phyloP scores from a whole-genome alignment of 2,797 vertebrate species.

The Brotula barbata region DNA sequence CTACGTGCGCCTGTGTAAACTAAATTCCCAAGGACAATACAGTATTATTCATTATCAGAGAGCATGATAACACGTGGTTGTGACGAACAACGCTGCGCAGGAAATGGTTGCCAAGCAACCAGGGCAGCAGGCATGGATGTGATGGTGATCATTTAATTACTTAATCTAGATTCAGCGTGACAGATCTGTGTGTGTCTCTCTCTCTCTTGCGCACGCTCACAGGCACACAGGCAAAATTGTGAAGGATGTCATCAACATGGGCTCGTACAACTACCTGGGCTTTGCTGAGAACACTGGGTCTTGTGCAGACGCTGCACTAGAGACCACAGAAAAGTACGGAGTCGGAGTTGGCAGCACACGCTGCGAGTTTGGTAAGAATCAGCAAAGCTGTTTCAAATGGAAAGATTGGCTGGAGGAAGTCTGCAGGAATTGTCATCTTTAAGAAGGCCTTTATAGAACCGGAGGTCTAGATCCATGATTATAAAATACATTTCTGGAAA shows the following conservation, averaged over 20 bases:
- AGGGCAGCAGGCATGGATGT: not conserved
- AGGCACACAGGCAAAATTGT: slow-evolving; percentile 91
- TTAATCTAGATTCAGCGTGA: not conserved
- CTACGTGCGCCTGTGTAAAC: not conserved
- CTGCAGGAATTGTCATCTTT: not conserved
- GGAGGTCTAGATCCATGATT: not conserved
- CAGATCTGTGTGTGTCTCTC: not conserved
- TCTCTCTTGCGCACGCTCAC: slow-evolving; percentile 23
- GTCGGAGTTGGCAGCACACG: slow-evolving; percentile 89
- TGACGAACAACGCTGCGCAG: slow-evolving; percentile 12
- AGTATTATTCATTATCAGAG: slow-evolving; percentile 12
- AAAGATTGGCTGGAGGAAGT: not conserved
- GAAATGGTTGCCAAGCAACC: slow-evolving; percentile 17
- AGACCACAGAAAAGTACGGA: slow-evolving; percentile 85
- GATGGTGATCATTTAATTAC: slow-evolving; percentile 8
- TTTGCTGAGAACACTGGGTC: slow-evolving; percentile 89
- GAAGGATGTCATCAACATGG: slow-evolving; percentile 95
- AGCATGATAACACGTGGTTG: slow-evolving; percentile 8
- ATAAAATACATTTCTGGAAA: slow-evolving; percentile 2
- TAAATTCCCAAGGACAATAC: not conserved
- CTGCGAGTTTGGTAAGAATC: slow-evolving; percentile 88
- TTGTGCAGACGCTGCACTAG: slow-evolving; percentile 83
- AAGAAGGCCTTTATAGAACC: not conserved
- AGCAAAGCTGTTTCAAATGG: not conserved
- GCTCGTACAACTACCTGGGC: slow-evolving; percentile 97